phyloP scores from a whole-genome alignment of 2,888 invertebrate species.

The Auanema sp. region DNA sequence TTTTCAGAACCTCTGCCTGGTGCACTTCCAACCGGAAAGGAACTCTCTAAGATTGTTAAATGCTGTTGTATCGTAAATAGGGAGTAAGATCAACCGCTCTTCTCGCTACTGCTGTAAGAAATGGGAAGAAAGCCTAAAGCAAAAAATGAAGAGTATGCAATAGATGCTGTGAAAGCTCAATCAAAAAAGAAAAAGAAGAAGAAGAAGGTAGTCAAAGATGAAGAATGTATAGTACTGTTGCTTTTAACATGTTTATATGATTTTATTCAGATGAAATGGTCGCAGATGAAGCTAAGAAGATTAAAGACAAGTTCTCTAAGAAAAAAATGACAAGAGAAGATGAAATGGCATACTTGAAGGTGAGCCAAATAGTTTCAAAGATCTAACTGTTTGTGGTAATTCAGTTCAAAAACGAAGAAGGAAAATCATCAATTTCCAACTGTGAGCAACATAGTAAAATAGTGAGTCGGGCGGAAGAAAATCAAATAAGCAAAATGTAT shows the following conservation, averaged over 20 bases:
- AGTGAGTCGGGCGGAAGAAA: conserved; percentile 29
- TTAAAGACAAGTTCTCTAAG: conserved; percentile 20
- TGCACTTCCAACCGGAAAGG: too few relatives aligned
- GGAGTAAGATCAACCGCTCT: too few relatives aligned
- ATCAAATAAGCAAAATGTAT: conserved; percentile 32
- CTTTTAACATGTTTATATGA: neutral
- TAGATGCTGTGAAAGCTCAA: conserved; percentile 10
- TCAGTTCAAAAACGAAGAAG: conserved; percentile 19
- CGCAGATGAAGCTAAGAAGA: conserved; percentile 19
- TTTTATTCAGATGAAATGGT: conserved; percentile 24
- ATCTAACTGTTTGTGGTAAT: too few relatives aligned
- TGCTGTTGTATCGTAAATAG: too few relatives aligned
- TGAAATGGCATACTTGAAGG: conserved; percentile 2
- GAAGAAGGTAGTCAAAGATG: conserved; percentile 23
- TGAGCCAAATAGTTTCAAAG: neutral
- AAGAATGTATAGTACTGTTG: conserved; percentile 22
- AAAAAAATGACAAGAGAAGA: conserved; percentile 22
- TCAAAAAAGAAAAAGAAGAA: conserved; percentile 19
- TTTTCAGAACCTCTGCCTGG: too few relatives aligned
- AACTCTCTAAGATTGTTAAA: too few relatives aligned
- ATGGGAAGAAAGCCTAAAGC: conserved; percentile 11
- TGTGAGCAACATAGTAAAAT: conserved; percentile 30
- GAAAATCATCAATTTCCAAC: conserved; percentile 24
- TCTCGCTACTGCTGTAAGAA: neutral
- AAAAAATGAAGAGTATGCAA: conserved; percentile 11